Evolutionary conservation across 2,888 invertebrate species (phyloP), one percentile per base, ranked within the genome.

Genomic region (Phalera bucephala): DNA sequence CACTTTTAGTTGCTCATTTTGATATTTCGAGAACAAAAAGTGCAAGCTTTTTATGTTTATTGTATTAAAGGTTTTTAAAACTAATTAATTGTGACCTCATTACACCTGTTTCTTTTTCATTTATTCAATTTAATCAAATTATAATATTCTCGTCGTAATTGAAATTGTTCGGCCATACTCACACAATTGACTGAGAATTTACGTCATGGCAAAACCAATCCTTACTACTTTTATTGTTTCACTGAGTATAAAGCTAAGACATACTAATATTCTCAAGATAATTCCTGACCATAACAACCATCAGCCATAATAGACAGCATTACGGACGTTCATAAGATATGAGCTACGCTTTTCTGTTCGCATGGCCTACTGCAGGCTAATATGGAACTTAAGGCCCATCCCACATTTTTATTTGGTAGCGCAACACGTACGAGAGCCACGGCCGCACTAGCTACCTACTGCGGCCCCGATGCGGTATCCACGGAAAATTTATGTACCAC

Each of bases 401-500:
- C 60, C 52, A 63, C 70, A 69, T 76, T 80, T 69, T 84, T 84
- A 82, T 80, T 80, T 78, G 75, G 74, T 75, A 77, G 66, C 64
- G 72, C 71, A 80, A 80, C 82, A 80, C 74, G 79, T 79, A 74
- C 74, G 71, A 64, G 71, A 64, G 64, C 65, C 64, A 68, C 69
- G 68, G 69, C 65, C 71, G 67, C 71, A 74, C 68, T 70, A 67
- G 72, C 76, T 79, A 80, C 81, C 77, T 80, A 82, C 81, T 87
- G 86, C 85, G 83, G 85, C 78, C 77, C 72, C 84, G 74, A 79
- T 86, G 87, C 86, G 87, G 85, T 77, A 84, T 74, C 68, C 58
- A 55, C 80, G 67, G 73, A 78, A 82, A 86, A 87, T 87, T 84
- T 87, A 87, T 87, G 77, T 81, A 81, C 80, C 79, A 79, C 76